These are phyloP conservation scores for Chaetops frenatus DNA, from an alignment of 2,113 vertebrate species.

Conservation along the genomic window DNA sequence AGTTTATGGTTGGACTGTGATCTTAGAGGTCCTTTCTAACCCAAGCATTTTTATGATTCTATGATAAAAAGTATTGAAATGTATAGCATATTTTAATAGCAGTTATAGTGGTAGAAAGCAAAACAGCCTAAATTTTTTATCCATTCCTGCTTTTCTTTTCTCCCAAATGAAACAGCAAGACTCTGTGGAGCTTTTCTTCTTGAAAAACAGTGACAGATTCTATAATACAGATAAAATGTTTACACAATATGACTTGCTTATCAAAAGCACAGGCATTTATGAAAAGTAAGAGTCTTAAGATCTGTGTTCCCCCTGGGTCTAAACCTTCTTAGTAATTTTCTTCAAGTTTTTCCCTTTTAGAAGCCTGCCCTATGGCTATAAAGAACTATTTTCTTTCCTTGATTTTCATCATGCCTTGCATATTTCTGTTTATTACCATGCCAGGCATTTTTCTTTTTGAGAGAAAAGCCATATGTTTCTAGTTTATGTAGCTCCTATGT, in stretches of 20 bases:
- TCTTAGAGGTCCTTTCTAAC: neutral
- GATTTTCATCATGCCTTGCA: neutral
- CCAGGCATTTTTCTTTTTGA: neutral
- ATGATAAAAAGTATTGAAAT: neutral
- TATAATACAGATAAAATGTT: conserved; percentile 38
- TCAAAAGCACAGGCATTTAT: conserved; percentile 6
- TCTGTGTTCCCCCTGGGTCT: neutral
- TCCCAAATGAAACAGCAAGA: neutral
- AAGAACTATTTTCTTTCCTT: neutral
- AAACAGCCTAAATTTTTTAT: neutral
- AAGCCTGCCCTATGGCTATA: neutral
- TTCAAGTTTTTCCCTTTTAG: neutral
- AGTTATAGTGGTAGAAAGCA: neutral
- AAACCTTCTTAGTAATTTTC: conserved; percentile 6
- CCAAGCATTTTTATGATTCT: neutral
- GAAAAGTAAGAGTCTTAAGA: conserved; percentile 17
- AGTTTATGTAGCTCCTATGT: neutral
- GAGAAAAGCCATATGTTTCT: neutral
- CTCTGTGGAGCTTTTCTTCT: neutral
- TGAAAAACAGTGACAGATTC: neutral
- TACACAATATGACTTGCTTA: conserved; percentile 30
- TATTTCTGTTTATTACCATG: neutral
- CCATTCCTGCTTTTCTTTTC: neutral
- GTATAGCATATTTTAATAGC: neutral
- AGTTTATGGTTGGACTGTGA: neutral